phyloP scores from a whole-genome alignment of 2,113 vertebrate species.

The Lophochroa leadbeateri region DNA sequence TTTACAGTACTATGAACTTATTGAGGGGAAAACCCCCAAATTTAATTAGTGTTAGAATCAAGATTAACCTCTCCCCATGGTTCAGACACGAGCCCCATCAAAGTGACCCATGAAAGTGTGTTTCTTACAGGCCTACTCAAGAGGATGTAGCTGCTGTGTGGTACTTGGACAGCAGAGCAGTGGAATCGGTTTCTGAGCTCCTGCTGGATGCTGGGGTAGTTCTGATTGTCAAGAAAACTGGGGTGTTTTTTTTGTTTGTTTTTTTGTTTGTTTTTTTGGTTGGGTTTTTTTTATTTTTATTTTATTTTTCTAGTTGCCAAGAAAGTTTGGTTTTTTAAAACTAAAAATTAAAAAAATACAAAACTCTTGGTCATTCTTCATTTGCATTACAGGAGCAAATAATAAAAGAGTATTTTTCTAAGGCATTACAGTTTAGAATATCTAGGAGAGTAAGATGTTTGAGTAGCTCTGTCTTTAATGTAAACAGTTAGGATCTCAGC shows the following conservation, averaged over 20 bases:
- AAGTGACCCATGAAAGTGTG: neutral
- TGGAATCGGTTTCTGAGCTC: neutral
- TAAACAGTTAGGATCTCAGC: too few species aligned
- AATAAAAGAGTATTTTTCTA: neutral
- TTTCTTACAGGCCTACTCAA: neutral
- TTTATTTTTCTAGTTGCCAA: neutral
- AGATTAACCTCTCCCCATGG: neutral
- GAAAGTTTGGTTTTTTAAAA: neutral
- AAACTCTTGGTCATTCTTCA: neutral
- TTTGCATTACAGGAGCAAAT: neutral
- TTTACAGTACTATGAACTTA: neutral
- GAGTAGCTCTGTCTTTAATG: neutral
- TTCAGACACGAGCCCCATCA: neutral
- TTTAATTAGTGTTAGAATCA: neutral
- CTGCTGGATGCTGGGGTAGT: neutral
- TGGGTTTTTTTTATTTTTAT: neutral
- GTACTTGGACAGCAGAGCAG: neutral
- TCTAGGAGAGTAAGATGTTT: neutral
- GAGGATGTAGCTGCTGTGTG: rapidly evolving
- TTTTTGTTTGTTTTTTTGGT: neutral
- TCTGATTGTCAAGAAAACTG: neutral
- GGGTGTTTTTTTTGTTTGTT: too few species aligned
- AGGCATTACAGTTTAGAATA: neutral
- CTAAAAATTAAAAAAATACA: neutral
- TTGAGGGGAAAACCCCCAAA: neutral